Evolutionary conservation across 2,113 vertebrate genomes (phyloP), one percentile per base, ranked within the genome.

Genomic region (Macrotis lagotis): DNA sequence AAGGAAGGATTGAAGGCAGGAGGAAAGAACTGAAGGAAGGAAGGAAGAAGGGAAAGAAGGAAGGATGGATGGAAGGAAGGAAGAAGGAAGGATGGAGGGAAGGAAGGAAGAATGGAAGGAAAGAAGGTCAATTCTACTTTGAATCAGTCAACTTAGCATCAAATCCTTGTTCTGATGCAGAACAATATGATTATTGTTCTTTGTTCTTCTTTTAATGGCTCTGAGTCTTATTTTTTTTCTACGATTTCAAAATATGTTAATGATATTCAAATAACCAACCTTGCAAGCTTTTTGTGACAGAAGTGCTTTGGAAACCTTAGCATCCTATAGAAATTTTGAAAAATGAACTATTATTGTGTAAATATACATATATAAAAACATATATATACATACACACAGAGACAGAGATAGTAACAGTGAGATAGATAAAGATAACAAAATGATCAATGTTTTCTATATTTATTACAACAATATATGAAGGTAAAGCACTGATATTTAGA

Each of bases 401-500:
- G 6, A 83, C 2, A 44, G 6, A n/a, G 66, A 83, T 3, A n/a
- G 14, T 74, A 74, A 83, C 16, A 24, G 66, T 44, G 66, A 74
- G 59, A 44, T 2, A 83, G 66, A 59, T 37, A 59, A 59, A 59
- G 31, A 66, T 66, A 66, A 14, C 1, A 66, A 3, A 83, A 44
- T 83, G 59, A n/a, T 74, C n/a, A 5, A 19, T 74, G 12, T 6
- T 74, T 74, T n/a, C 59, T n/a, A 19, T n/a, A 4, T 74, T 16
- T 24, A 44, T 83, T 83, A 44, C n/a, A 16, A 83, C 37, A 31
- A 37, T 93, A 96, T 96, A 53, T 31, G 50, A 44, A 95, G 89
- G 52, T 91, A n/a, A 96, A 92, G 28, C 7, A 95, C 51, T 48
- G 47, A 3, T 14, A 91, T 83, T n/a, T 8, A 50, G 49, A n/a